Conservation (phyloP, 2,797 vertebrate species). For the Crossoptilon crossoptilon region DNA sequence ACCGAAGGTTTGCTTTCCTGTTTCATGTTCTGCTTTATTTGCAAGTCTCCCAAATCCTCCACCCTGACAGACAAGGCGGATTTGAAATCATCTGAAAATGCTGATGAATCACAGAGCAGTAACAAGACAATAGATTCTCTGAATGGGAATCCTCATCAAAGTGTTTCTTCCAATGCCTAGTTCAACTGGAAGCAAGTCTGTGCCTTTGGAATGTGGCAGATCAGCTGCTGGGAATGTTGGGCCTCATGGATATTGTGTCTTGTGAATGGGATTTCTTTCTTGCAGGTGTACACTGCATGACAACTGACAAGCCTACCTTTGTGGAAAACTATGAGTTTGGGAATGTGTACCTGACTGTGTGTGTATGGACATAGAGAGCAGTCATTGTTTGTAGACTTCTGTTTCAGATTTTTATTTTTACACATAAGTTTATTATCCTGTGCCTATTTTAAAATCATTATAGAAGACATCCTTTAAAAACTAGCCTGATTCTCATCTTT, state of each 20-base stretch:
- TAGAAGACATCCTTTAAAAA: slow-evolving; percentile 2
- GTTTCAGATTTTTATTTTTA: background rate
- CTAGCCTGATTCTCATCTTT: background rate
- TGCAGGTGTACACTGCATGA: slow-evolving; percentile 27
- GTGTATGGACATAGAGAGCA: background rate
- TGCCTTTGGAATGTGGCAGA: slow-evolving; percentile 29
- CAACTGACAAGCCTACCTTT: background rate
- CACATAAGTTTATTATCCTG: background rate
- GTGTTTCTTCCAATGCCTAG: slow-evolving; percentile 77
- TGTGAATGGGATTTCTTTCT: slow-evolving; percentile 45
- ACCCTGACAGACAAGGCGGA: slow-evolving; percentile 65
- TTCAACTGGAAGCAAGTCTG: slow-evolving; percentile 19
- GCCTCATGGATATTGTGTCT: slow-evolving; percentile 18
- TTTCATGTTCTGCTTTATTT: slow-evolving; percentile 83
- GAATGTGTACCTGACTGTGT: background rate
- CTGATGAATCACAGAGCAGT: slow-evolving; percentile 55
- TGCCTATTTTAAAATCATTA: background rate
- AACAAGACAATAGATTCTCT: slow-evolving; percentile 73
- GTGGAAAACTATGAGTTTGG: background rate
- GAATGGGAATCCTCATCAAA: slow-evolving; percentile 78
- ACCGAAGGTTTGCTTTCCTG: slow-evolving; percentile 86
- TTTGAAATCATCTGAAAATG: slow-evolving; percentile 59
- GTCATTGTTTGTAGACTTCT: background rate
- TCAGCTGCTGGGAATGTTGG: background rate
- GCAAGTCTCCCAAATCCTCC: slow-evolving; percentile 54